Evolutionary conservation across 2,113 vertebrate species (phyloP).

Genomic region (Seriola rivoliana): DNA sequence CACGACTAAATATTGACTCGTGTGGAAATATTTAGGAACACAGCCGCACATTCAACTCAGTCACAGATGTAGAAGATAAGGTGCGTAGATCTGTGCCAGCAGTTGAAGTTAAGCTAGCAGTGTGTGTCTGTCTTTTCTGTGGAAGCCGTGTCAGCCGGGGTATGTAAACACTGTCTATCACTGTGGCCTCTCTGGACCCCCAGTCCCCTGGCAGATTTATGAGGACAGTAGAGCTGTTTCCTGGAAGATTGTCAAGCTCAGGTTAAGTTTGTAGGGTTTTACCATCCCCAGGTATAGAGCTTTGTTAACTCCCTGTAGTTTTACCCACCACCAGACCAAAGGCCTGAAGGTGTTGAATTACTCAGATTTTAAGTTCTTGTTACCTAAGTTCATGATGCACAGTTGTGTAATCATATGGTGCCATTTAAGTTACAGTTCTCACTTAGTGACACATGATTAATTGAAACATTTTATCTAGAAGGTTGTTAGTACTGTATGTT

Average conservation of each 20-base stretch:
- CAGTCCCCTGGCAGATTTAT: slow-evolving; percentile 44
- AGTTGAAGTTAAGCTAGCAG: slow-evolving; percentile 6
- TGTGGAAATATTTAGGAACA: slow-evolving; percentile 32
- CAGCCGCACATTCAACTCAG: slow-evolving; percentile 16
- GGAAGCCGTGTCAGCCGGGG: slow-evolving; percentile 17
- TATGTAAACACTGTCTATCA: slow-evolving; percentile 42
- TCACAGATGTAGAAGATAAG: slow-evolving; percentile 31
- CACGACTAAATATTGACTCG: slow-evolving; percentile 31
- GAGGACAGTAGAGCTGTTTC: slow-evolving; percentile 43
- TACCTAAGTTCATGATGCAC: not conserved
- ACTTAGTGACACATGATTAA: not conserved
- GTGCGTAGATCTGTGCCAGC: slow-evolving; percentile 15
- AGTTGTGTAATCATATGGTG: not conserved
- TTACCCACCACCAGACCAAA: not conserved
- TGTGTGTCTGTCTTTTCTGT: slow-evolving; percentile 26
- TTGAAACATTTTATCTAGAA: not conserved
- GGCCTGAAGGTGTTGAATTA: not conserved
- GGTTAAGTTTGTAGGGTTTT: slow-evolving; percentile 2
- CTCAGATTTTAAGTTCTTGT: not conserved
- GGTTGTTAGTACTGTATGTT: too few species aligned
- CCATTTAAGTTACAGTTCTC: not conserved
- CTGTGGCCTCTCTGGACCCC: slow-evolving; percentile 1
- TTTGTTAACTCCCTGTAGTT: slow-evolving; percentile 16
- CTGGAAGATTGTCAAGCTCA: slow-evolving; percentile 19
- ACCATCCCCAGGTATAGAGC: not conserved